Percentiles rank a stretch among this genome's conserved stretches.
Conservation (phyloP, 2,113 vertebrate genomes). For the Lanius ludovicianus region DNA sequence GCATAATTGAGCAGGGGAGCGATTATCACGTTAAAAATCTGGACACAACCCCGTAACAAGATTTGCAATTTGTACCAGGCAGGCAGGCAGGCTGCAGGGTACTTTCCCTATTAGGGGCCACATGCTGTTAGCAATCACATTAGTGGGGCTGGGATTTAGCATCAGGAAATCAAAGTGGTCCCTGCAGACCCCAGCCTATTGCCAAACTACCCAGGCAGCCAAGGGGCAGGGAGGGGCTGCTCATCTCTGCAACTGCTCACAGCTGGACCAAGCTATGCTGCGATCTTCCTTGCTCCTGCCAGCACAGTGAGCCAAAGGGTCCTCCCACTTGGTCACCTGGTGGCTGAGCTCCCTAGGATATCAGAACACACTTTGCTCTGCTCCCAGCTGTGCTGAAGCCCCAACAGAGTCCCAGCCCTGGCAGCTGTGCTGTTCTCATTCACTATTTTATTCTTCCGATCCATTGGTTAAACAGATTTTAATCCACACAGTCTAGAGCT, state of each 20-base stretch:
- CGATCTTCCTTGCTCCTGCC: not conserved
- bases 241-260: rapidly evolving
- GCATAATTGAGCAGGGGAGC: not conserved
- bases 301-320: not conserved
- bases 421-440: rapidly evolving
- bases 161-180: constrained; percentile 24
- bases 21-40: constrained; percentile 25
- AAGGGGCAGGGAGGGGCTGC: not conserved
- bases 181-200: not conserved
- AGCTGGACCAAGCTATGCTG: not conserved
- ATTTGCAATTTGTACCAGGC: constrained; percentile 63
- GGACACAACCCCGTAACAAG: not conserved
- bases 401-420: not conserved
- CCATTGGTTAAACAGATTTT: constrained; percentile 57
- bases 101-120: constrained; percentile 16
- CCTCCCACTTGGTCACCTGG: not conserved
- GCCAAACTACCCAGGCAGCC: rapidly evolving
- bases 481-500: constrained; percentile 48
- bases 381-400: not conserved
- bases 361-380: not conserved
- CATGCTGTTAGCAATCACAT: constrained; percentile 10
- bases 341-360: not conserved
- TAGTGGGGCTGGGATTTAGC: constrained; percentile 33
- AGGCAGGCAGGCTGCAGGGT: constrained; percentile 35
- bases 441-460: not conserved